These are phyloP conservation scores for Octodon degus DNA, from an alignment of 2,113 vertebrate genomes.

Conservation along the genomic window DNA sequence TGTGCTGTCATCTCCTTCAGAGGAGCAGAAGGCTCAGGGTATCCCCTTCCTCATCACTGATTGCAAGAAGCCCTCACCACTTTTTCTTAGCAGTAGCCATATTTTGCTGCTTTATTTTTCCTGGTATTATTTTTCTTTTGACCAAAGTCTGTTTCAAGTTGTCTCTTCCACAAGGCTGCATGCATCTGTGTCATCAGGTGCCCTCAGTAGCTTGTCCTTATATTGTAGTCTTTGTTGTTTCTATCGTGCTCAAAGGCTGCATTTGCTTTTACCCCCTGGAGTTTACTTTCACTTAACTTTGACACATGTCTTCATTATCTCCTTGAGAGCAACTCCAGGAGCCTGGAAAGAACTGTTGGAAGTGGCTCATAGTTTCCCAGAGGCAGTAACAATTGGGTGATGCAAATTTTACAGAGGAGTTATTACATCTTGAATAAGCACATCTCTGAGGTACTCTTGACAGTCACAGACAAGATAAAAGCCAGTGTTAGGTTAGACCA, in stretches of 20 bases:
- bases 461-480: conserved; percentile 18
- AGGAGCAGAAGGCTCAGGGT: background rate
- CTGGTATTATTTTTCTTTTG: conserved; percentile 49
- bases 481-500: background rate
- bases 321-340: conserved; percentile 66
- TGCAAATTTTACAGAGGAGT: conserved; percentile 61
- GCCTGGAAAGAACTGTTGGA: conserved; percentile 56
- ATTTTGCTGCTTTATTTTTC: background rate
- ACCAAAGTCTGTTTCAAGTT: background rate
- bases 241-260: conserved; percentile 44
- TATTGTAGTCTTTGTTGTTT: conserved; percentile 56
- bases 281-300: conserved; percentile 77
- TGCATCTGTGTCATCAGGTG: background rate
- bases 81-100: background rate
- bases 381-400: conserved; percentile 50
- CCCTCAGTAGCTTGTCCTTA: background rate
- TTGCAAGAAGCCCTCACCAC: background rate
- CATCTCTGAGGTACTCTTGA: conserved; percentile 28
- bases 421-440: conserved; percentile 40
- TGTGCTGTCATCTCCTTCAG: background rate
- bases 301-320: conserved; percentile 75
- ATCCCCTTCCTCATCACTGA: background rate
- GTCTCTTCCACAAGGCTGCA: background rate
- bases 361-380: conserved; percentile 57
- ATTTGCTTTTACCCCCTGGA: conserved; percentile 48